Conservation (phyloP, 2,113 vertebrate genomes). For the Varanus komodoensis region DNA sequence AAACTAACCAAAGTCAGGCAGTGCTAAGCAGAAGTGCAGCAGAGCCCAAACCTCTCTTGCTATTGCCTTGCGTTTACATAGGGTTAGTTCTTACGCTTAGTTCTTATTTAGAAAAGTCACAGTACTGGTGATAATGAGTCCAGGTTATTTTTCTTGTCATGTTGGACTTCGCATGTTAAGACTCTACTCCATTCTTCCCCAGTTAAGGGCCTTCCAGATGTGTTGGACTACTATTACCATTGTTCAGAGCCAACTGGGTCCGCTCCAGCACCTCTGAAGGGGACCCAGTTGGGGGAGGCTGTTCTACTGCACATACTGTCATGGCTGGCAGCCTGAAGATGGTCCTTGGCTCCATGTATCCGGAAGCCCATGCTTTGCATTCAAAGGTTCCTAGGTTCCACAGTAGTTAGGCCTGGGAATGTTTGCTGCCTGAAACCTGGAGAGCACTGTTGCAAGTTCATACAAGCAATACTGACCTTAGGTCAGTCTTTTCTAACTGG, state of each 20-base stretch:
- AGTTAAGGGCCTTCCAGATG: neutral
- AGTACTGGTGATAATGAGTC: neutral
- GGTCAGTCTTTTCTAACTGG: neutral
- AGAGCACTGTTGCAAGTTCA: neutral
- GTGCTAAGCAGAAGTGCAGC: neutral
- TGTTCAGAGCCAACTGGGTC: neutral
- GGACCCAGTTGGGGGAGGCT: neutral
- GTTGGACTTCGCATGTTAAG: neutral
- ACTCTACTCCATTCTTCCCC: neutral
- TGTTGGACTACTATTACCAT: neutral
- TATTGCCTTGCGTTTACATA: neutral
- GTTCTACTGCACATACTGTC: neutral
- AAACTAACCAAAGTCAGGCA: neutral
- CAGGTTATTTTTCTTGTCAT: neutral
- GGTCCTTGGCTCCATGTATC: no score
- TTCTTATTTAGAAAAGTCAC: neutral
- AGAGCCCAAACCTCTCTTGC: no score
- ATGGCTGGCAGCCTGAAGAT: neutral
- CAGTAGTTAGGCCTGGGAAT: neutral
- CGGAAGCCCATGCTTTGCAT: neutral
- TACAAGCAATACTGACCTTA: neutral
- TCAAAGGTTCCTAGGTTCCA: neutral
- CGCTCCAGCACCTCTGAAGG: neutral
- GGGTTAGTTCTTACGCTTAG: no score
- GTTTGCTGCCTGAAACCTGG: neutral